A percentile compares a stretch with the other conserved stretches of the same genome.
Evolutionary conservation across 2,888 invertebrate genomes (phyloP).

Genomic region (Dasypolia templi): DNA sequence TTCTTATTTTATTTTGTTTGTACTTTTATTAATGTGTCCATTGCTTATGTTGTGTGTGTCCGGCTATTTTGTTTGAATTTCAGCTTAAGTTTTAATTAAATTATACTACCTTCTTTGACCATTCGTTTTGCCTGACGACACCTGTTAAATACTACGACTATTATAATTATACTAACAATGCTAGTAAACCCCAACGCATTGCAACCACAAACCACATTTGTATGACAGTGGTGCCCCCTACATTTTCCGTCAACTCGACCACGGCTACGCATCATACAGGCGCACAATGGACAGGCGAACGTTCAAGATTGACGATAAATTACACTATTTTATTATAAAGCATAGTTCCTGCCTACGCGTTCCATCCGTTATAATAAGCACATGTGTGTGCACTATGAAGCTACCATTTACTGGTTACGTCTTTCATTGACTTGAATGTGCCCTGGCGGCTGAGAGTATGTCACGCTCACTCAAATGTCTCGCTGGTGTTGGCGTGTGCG

Average conservation of each 20-base stretch:
- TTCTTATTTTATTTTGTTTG: neutral
- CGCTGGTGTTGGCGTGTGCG: no score
- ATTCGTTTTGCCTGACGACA: neutral
- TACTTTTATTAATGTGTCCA: neutral
- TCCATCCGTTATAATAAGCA: no score
- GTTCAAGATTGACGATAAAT: constrained; percentile 26
- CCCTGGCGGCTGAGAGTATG: no score
- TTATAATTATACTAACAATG: no score
- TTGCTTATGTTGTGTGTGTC: no score
- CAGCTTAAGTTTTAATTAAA: neutral
- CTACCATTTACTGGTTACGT: no score
- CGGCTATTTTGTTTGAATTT: neutral
- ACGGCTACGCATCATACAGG: constrained; percentile 14
- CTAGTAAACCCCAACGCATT: neutral
- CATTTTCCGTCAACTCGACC: constrained; percentile 15
- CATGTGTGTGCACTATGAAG: no score
- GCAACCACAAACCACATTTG: constrained; percentile 50
- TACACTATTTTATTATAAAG: neutral
- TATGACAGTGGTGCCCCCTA: constrained; percentile 39
- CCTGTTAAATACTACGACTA: neutral
- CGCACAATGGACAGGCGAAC: neutral
- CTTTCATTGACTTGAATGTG: no score
- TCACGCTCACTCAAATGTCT: no score
- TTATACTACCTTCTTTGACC: no score
- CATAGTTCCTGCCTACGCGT: neutral